Percentiles rank a stretch among this genome's conserved stretches.
Conservation (phyloP, 1,140 invertebrate species). For the Solenopsis invicta region DNA sequence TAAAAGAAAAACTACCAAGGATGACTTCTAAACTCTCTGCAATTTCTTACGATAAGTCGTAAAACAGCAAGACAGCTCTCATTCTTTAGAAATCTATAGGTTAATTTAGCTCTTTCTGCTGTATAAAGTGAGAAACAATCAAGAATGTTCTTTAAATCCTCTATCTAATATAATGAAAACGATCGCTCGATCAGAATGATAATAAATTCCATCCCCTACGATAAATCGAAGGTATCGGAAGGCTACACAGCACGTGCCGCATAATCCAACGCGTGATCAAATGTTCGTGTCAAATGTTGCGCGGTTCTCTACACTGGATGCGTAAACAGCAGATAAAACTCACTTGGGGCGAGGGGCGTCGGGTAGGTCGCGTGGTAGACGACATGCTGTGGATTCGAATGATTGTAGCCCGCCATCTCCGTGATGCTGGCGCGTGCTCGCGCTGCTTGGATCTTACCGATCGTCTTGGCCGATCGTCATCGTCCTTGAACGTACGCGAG, state of each 20-base stretch:
- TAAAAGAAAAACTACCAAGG: no score
- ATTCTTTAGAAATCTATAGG: not conserved
- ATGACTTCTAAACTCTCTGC: no score
- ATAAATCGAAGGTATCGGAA: not conserved
- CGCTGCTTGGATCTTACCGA: slow-evolving; percentile 76
- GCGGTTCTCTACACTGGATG: slow-evolving; percentile 12
- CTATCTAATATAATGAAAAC: not conserved
- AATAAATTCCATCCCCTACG: not conserved
- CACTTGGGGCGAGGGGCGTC: slow-evolving; percentile 86
- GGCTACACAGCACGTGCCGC: not conserved
- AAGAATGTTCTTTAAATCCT: not conserved
- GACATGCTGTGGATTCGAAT: slow-evolving; percentile 75
- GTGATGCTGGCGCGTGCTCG: slow-evolving; percentile 71
- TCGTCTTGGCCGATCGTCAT: slow-evolving; percentile 75
- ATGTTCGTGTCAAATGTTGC: not conserved
- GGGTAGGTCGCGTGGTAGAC: slow-evolving; percentile 85
- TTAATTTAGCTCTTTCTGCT: not conserved
- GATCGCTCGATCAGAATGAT: not conserved
- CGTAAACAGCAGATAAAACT: slow-evolving; percentile 76
- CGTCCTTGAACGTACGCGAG: slow-evolving; percentile 70
- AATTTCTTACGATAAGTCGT: no score
- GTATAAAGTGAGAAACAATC: not conserved
- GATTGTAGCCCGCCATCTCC: slow-evolving; percentile 85
- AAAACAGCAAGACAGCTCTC: no score
- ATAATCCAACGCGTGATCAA: not conserved